Percentiles rank a stretch among this genome's conserved stretches.
Evolutionary conservation across 2,888 invertebrate genomes (phyloP).

Genomic region (Keiferia lycopersicella): DNA sequence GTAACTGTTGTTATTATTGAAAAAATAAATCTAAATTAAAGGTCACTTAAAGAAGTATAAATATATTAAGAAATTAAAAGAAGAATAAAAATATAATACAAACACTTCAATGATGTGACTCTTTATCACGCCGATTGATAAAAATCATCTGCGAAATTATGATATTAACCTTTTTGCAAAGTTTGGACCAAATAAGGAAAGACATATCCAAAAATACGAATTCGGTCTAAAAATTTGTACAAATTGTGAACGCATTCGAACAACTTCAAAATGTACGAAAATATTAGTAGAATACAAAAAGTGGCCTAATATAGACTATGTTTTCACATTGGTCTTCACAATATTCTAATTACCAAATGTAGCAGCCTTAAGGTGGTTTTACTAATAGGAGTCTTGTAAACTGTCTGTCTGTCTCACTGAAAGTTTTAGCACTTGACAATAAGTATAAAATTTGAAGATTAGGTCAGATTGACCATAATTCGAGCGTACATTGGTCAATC

Average conservation of each 20-base stretch:
- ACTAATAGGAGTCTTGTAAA: background rate
- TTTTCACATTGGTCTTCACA: background rate
- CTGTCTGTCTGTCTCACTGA: background rate
- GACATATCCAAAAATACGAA: slow-evolving; percentile 35
- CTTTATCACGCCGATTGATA: background rate
- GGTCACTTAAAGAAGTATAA: no score
- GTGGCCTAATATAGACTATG: background rate
- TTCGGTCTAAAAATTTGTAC: background rate
- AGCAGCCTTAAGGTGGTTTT: slow-evolving; percentile 22
- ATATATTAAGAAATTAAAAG: no score
- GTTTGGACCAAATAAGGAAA: slow-evolving; percentile 38
- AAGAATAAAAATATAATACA: no score
- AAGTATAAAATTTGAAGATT: slow-evolving; percentile 15
- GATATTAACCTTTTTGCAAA: slow-evolving; percentile 22
- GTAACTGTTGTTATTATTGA: background rate
- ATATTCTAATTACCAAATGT: slow-evolving; percentile 30
- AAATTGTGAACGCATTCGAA: background rate
- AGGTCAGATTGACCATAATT: background rate
- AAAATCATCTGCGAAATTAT: background rate
- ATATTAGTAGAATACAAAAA: background rate
- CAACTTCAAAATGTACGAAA: background rate
- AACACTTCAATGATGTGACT: background rate
- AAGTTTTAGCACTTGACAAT: slow-evolving; percentile 33
- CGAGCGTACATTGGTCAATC: background rate
- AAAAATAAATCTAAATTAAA: no score